Evolutionary conservation across 1,140 invertebrate genomes (phyloP).

Genomic region (Dinoponera quadriceps): DNA sequence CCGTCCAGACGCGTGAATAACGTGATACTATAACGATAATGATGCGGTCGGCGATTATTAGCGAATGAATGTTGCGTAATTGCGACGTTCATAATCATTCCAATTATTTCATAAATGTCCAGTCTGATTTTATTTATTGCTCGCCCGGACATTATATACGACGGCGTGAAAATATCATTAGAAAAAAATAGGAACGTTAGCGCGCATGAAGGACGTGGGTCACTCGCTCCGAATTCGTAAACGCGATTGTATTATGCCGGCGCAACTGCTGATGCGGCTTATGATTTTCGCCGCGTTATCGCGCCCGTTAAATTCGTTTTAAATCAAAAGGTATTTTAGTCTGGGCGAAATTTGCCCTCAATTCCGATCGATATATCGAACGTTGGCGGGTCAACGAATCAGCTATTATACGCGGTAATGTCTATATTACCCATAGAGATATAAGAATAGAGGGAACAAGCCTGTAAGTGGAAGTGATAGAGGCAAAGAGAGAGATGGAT

Average conservation of each 20-base stretch:
- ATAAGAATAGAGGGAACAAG: too few species aligned
- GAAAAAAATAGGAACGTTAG: constrained; percentile 35
- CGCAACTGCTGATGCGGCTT: constrained; percentile 44
- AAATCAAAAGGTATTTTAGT: constrained; percentile 37
- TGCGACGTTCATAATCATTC: background rate
- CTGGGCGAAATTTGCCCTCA: background rate
- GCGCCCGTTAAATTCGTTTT: constrained; percentile 45
- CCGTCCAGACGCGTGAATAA: constrained; percentile 4
- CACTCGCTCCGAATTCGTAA: constrained; percentile 31
- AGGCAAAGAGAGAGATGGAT: too few species aligned
- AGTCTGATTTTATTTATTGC: constrained; percentile 50
- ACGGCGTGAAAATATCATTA: too few species aligned
- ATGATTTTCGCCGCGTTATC: constrained; percentile 45
- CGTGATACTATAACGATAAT: constrained; percentile 47
- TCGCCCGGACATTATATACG: constrained; percentile 5
- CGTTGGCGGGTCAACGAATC: constrained; percentile 29
- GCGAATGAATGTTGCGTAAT: constrained; percentile 43
- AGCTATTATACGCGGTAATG: constrained; percentile 49
- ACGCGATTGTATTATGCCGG: constrained; percentile 41
- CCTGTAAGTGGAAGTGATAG: too few species aligned
- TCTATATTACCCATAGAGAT: too few species aligned
- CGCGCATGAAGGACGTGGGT: background rate
- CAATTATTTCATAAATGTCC: constrained; percentile 46
- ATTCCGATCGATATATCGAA: constrained; percentile 41
- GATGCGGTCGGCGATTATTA: constrained; percentile 55